A percentile compares a stretch with the other conserved stretches of the same genome.
Evolutionary conservation across 2,888 invertebrate species (phyloP).

Genomic region (Ichneumoninae sp.): DNA sequence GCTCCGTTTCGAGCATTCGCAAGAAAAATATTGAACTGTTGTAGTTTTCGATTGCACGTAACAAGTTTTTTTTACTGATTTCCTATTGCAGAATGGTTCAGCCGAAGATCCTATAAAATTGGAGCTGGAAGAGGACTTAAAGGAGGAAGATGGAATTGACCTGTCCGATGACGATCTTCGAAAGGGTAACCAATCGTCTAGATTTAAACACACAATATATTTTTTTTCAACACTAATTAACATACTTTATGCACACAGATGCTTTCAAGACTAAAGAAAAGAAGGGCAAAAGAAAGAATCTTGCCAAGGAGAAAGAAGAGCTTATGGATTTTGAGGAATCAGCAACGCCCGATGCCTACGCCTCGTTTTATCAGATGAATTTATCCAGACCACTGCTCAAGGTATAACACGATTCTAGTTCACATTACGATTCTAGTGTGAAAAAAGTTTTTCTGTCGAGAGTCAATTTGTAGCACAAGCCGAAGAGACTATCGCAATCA

Average conservation of each 20-base stretch:
- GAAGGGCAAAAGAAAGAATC: conserved; percentile 82
- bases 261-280: conserved; percentile 79
- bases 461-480: too few relatives aligned
- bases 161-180: conserved; percentile 91
- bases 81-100: conserved; percentile 53
- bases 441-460: too few relatives aligned
- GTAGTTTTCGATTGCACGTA: neutral
- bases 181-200: conserved; percentile 75
- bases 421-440: too few relatives aligned
- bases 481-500: too few relatives aligned
- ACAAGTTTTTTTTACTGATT: neutral
- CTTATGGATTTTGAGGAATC: conserved; percentile 88
- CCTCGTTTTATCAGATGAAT: conserved; percentile 97
- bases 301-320: conserved; percentile 85
- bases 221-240: neutral
- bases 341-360: conserved; percentile 87
- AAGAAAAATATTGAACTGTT: neutral
- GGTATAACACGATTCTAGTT: conserved; percentile 77
- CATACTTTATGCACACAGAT: conserved; percentile 69
- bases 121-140: conserved; percentile 65
- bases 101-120: conserved; percentile 75
- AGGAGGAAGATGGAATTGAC: conserved; percentile 86
- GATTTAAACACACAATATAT: neutral
- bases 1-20: neutral
- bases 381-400: conserved; percentile 96